These are phyloP conservation scores for Diachasmimorpha longicaudata DNA, from an alignment of 1,140 invertebrate species.

Conservation along the genomic window DNA sequence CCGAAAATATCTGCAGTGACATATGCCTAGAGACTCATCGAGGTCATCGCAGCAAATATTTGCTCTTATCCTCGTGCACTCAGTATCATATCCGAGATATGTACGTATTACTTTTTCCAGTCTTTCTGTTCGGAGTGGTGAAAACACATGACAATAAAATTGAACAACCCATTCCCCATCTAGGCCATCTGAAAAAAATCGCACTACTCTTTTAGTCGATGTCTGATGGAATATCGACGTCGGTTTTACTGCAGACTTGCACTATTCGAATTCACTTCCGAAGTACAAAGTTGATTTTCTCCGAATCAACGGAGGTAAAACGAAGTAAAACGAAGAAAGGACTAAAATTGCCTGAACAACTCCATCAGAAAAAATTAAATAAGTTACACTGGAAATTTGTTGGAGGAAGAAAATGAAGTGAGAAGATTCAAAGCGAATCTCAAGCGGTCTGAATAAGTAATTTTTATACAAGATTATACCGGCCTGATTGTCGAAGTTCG, in stretches of 20 bases:
- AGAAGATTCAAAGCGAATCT: neutral
- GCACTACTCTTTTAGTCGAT: neutral
- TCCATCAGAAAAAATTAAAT: neutral
- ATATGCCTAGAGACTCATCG: constrained; percentile 1
- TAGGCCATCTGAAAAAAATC: neutral
- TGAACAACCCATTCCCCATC: neutral
- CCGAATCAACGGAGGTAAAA: neutral
- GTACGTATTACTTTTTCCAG: neutral
- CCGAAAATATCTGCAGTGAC: neutral
- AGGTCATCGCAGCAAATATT: constrained; percentile 12
- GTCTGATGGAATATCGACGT: neutral
- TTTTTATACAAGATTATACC: neutral
- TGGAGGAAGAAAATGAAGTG: neutral
- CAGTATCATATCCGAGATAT: neutral
- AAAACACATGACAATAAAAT: constrained; percentile 3
- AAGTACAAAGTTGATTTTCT: neutral
- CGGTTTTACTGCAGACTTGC: neutral
- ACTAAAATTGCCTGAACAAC: neutral
- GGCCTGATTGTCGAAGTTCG: neutral
- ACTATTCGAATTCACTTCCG: neutral
- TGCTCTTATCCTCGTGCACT: constrained; percentile 2
- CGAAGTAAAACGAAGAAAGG: neutral
- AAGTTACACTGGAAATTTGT: neutral
- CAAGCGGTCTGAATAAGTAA: neutral
- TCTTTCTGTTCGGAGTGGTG: neutral